phyloP scores from a whole-genome alignment of 2,888 invertebrate genomes.

The Palloptera scutellata region DNA sequence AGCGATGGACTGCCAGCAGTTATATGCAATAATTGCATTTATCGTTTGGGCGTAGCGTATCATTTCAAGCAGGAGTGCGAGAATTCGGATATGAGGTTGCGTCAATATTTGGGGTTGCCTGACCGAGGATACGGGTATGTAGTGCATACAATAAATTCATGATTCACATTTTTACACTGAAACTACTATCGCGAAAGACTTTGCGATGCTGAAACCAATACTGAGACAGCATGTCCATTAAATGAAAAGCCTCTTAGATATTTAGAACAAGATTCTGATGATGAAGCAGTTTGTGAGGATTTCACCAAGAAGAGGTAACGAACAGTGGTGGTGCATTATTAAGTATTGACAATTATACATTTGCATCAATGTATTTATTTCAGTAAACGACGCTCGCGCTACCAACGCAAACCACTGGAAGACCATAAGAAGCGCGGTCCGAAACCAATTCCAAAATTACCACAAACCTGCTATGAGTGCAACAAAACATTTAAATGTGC shows the following conservation, averaged over 20 bases:
- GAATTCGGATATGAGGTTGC: conserved; percentile 68
- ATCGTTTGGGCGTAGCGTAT: conserved; percentile 70
- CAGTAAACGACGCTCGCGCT: conserved; percentile 62
- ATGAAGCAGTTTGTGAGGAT: conserved; percentile 41
- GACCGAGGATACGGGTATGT: conserved; percentile 55
- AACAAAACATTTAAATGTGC: conserved; percentile 70
- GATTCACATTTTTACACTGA: no score
- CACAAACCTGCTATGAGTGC: conserved; percentile 69
- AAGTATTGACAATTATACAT: not conserved
- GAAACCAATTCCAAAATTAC: conserved; percentile 69
- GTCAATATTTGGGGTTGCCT: conserved; percentile 68
- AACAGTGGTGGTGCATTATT: conserved; percentile 11
- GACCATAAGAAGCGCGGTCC: conserved; percentile 70
- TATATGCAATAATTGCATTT: conserved; percentile 71
- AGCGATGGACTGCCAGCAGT: conserved; percentile 70
- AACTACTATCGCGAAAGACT: conserved; percentile 51
- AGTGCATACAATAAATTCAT: not conserved
- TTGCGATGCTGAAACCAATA: conserved; percentile 69
- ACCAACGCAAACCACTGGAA: conserved; percentile 68
- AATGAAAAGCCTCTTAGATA: conserved; percentile 6
- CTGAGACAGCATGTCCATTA: conserved; percentile 56
- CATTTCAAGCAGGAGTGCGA: conserved; percentile 72
- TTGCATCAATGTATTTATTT: conserved; percentile 5
- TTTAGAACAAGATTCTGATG: conserved; percentile 36
- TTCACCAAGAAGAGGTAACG: conserved; percentile 43